Evolutionary conservation across 2,888 invertebrate species (phyloP), one percentile per base, ranked within the genome.

Genomic region (Drosophila fulvimacula): DNA sequence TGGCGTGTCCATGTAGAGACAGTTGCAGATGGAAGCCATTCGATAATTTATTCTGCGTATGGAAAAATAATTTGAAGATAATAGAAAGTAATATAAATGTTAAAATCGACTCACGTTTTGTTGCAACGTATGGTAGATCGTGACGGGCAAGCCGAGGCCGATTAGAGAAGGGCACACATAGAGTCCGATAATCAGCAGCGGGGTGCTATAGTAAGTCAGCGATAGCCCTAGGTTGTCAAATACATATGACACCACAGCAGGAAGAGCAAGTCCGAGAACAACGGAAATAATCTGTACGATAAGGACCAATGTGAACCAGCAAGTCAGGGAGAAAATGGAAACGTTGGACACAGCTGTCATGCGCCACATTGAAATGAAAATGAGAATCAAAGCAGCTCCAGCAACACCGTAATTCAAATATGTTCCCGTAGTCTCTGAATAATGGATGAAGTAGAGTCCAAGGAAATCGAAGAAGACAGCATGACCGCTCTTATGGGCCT

Each of bases 381-480:
- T 76, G 0, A 90, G 57, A 6, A 90, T 66, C 0, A 94, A 84
- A 15, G 92, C 60, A 7, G 91, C 44, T 0, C 91, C 48, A 92
- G 93, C 1, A 15, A 93, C 51, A 2, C 92, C 24, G 0, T 88
- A 90, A 3, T 93, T 90, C 1, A 93, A 17, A 0, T 91, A 81
- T 38, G 92, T 88, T 0, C 93, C 93, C 0, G 87, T 88, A 0
- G 81, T 67, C 61, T 94, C 92, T 0, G 95, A 93, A 83, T 96
- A 96, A 41, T 93, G 92, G 1, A 97, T 86, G 83, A 96, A 93
- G 85, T 95, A 95, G 62, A 94, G 81, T 34, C 96, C 96, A 62
- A 96, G 90, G 60, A 95, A 93, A 90, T 97, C 97, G 91, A 94
- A 96, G 93, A 95, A 97, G 0, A 97, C 94, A 7, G 94, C 93